Base-by-base conservation (phyloP, 2,888 invertebrate genomes). In the Synanthedon formicaeformis region DNA sequence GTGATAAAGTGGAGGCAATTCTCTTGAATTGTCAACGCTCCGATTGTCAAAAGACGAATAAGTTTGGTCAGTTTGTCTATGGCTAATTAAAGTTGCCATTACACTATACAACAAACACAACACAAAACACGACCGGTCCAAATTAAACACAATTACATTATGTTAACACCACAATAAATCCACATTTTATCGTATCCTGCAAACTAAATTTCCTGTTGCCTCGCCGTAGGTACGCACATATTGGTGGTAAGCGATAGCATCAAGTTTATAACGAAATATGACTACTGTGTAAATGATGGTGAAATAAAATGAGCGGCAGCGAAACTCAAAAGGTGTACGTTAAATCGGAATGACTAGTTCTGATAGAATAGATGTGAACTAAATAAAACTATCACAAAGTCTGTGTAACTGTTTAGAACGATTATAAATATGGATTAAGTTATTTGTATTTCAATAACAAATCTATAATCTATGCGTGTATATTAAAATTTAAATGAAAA, bases 181-280 rank as follows among this genome's bases (percentile, higher is more conserved):
- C 74, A 63, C 67, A 67, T 75, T 74, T 78, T 84, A 85, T 84
- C 82, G 69, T 75, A 73, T 80, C 80, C 81, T 73, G 71, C 69
- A 63, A 60, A 60, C 66, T 71, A 67, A 65, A 74, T 83, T 84
- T 86, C 86, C 86, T 82, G 85, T 80, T 76, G 59, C 55, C 54
- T 62, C 65, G 64, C 59, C n/a, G 45, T 45, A 45, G 45, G 45
- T 45, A 45, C 45, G 14, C 34, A 34, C 34, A 34, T 34, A 34
- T 34, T 34, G 34, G 34, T 45, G 14, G 45, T 45, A 13, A 14
- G 45, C 66, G 75, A 74, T 75, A 78, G 65, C 60, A 69, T 57
- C 57, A 56, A 59, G 60, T 61, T 68, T 62, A 63, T 56, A 61
- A 60, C 58, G 65, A 67, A 70, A 64, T 45, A 13, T 45, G 45